These are phyloP conservation scores for Lepidocyrtoides sp. DNA, from an alignment of 2,888 invertebrate genomes.

Conservation along the genomic window DNA sequence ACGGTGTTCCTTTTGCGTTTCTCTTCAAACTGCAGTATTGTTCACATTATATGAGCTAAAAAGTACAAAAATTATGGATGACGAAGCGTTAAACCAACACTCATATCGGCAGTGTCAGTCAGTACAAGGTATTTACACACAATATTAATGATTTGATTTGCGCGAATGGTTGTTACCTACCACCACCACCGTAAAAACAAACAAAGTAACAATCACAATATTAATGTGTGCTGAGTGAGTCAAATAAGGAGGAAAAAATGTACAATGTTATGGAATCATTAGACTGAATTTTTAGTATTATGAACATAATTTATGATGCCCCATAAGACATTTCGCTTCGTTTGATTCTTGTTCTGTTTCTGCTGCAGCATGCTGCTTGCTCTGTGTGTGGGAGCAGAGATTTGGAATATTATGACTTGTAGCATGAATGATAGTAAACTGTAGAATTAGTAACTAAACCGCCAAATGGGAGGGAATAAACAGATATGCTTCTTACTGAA, in stretches of 20 bases:
- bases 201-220: not conserved
- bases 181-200: not conserved
- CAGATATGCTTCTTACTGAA: too few species aligned
- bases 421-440: not conserved
- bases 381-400: too few species aligned
- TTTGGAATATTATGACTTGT: not conserved
- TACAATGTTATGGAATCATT: not conserved
- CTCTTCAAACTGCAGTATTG: too few species aligned
- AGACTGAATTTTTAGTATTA: not conserved
- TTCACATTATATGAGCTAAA: too few species aligned
- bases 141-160: too few species aligned
- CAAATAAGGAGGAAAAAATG: not conserved
- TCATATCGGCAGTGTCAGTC: too few species aligned
- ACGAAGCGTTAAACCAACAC: constrained; percentile 32
- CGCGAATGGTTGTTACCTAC: not conserved
- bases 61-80: not conserved
- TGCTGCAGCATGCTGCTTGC: not conserved
- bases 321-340: constrained; percentile 7
- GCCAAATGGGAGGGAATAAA: not conserved
- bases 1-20: too few species aligned
- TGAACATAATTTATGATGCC: constrained; percentile 40
- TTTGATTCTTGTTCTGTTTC: not conserved
- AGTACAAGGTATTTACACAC: too few species aligned
- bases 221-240: too few species aligned
- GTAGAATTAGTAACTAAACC: not conserved